phyloP scores from a whole-genome alignment of 2,113 vertebrate species.

The Aegotheles bennettii region DNA sequence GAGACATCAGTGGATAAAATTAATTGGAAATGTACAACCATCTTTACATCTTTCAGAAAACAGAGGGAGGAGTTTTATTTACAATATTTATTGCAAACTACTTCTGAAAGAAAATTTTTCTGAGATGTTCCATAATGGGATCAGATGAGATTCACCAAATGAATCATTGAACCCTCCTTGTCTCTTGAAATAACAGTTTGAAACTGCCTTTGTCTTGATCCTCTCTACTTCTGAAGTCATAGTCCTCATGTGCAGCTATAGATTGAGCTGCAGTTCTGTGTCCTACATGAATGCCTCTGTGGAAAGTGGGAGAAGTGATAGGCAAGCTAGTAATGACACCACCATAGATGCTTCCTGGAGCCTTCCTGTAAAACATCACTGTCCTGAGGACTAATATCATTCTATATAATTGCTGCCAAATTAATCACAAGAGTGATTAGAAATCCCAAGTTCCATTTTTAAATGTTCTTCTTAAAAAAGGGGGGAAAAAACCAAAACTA shows the following conservation, averaged over 20 bases:
- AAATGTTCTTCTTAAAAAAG: background rate
- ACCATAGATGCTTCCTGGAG: background rate
- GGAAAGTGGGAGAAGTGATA: background rate
- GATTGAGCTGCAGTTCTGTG: background rate
- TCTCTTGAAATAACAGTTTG: background rate
- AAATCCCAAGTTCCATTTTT: background rate
- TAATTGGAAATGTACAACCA: background rate
- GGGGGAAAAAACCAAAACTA: no score
- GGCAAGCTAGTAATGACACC: accelerated
- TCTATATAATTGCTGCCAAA: background rate
- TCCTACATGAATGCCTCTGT: background rate
- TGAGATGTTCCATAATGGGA: background rate
- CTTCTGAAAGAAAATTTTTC: background rate
- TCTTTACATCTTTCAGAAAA: background rate
- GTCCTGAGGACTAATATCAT: background rate
- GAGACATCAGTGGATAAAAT: background rate
- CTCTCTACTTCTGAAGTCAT: background rate
- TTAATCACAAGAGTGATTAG: background rate
- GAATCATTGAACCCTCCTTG: background rate
- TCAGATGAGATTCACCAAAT: background rate
- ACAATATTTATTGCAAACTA: background rate
- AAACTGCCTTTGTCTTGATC: background rate
- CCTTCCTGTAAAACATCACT: background rate
- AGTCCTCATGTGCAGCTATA: background rate
- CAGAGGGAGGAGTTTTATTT: background rate